Base-by-base conservation (phyloP, 2,113 vertebrate genomes). In the Corydoras sp. region DNA sequence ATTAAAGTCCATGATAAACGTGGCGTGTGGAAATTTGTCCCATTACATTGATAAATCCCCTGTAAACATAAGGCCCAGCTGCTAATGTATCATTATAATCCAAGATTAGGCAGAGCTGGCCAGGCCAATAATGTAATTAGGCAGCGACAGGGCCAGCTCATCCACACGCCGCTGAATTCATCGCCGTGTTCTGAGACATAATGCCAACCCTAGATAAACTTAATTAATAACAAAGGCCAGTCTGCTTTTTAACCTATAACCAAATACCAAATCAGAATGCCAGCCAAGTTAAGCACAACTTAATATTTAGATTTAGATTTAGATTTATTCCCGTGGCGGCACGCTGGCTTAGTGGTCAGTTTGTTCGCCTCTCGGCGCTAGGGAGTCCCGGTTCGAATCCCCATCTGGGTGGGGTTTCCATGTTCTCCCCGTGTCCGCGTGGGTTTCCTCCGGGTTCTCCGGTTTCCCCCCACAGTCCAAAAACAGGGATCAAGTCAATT, bases 61-160 rank as follows among this genome's bases (percentile, higher is more conserved):
- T 88, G 88, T 90, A 90, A 90, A 91, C 88, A 90, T 81, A 84
- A 85, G 85, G 85, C 84, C 74, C 87, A 84, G 88, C 85, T 86
- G 85, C 85, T 89, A 89, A 90, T 90, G 88, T 82, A 91, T 89
- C 89, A 90, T 91, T 84, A 88, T 90, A 91, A 89, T 87, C 87
- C 88, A 79, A 85, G 88, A 90, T 91, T 91, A 90, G 84, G 80
- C 85, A 83, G 83, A 86, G 82, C 83, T 82, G 85, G 85, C 85
- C 85, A 81, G 83, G 84, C 86, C 88, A 88, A 89, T 90, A 87
- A 89, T 86, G 84, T 86, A 90, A 89, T 89, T 90, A 89, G 72
- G 77, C 83, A 74, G 75, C 85, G 87, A 87, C 86, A 85, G 84
- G 86, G 86, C 84, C 71, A 82, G 86, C 90, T 88, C 73, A 50